These are phyloP conservation scores for Dorcus parallelipipedus DNA, from an alignment of 2,888 invertebrate genomes.

Conservation along the genomic window DNA sequence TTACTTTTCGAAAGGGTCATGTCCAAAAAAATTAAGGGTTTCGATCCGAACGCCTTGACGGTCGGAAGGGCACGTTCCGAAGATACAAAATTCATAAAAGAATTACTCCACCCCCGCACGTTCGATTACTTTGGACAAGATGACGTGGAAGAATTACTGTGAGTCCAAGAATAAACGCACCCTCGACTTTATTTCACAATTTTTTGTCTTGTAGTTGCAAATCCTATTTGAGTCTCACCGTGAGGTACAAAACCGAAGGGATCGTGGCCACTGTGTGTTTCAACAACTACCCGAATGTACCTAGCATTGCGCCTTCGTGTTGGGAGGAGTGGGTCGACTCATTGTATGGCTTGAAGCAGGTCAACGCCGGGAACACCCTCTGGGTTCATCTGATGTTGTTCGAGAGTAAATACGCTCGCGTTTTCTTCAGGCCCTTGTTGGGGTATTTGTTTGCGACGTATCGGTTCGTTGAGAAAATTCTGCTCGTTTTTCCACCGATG, in stretches of 20 bases:
- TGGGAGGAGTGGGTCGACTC: conserved; percentile 57
- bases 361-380: conserved; percentile 46
- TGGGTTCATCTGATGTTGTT: conserved; percentile 62
- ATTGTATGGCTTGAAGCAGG: conserved; percentile 51
- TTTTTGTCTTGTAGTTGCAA: not conserved
- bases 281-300: conserved; percentile 54
- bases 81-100: too few species aligned
- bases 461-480: conserved; percentile 51
- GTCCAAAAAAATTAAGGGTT: too few species aligned
- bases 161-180: too few species aligned
- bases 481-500: conserved; percentile 53
- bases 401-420: conserved; percentile 46
- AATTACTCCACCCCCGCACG: too few species aligned
- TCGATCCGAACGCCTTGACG: too few species aligned
- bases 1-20: too few species aligned
- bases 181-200: not conserved
- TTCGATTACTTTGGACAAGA: too few species aligned
- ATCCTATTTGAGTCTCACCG: conserved; percentile 35
- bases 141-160: too few species aligned
- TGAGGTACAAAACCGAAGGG: conserved; percentile 32
- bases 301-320: conserved; percentile 53
- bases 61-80: too few species aligned
- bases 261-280: conserved; percentile 42
- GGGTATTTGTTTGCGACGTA: conserved; percentile 54
- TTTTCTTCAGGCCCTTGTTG: conserved; percentile 44